These are phyloP conservation scores for Lycophotia porphyrea DNA, from an alignment of 2,888 invertebrate species.

Conservation along the genomic window DNA sequence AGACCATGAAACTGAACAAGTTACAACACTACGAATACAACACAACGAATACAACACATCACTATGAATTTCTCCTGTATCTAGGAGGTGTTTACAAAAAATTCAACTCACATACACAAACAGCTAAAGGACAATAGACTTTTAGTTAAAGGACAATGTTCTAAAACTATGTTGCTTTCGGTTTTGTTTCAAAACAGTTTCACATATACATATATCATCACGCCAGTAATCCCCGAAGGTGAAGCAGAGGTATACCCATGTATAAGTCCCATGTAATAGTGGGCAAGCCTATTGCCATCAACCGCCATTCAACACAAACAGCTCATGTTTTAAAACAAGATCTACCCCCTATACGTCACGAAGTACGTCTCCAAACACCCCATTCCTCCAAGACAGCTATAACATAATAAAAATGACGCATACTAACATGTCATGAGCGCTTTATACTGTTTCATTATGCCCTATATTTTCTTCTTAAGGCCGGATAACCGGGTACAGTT, in stretches of 20 bases:
- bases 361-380: neutral
- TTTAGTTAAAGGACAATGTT: no score
- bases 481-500: constrained; percentile 12
- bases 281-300: neutral
- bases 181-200: neutral
- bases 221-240: neutral
- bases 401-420: constrained; percentile 41
- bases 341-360: neutral
- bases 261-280: no score
- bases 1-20: no score
- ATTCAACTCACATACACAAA: no score
- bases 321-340: neutral
- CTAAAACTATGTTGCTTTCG: neutral
- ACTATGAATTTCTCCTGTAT: no score
- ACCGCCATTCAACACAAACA: neutral
- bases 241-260: neutral
- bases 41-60: no score
- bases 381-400: constrained; percentile 8
- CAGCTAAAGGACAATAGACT: no score
- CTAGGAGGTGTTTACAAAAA: no score
- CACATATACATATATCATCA: neutral
- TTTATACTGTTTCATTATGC: constrained; percentile 58
- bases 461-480: constrained; percentile 59
- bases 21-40: no score
- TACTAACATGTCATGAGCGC: constrained; percentile 29